Conservation (phyloP, 2,888 invertebrate species). For the Drosophila monieri region DNA sequence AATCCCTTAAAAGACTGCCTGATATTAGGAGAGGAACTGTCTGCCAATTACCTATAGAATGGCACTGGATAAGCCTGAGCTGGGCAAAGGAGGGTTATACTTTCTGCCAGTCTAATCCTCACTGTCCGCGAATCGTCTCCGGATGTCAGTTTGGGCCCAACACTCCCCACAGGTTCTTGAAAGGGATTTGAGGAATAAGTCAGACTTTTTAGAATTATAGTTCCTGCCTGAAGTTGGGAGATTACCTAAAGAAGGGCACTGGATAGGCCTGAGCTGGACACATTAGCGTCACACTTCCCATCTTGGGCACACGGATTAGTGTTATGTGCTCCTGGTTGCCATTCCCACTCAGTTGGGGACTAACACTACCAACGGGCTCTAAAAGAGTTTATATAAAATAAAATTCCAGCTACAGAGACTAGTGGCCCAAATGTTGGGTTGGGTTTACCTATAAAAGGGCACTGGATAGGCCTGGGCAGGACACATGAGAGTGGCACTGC, state of each 20-base stretch:
- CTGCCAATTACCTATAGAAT: slow-evolving; percentile 86
- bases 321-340: slow-evolving; percentile 87
- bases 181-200: slow-evolving; percentile 1
- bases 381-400: slow-evolving; percentile 7
- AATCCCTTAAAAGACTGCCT: slow-evolving; percentile 50
- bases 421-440: slow-evolving; percentile 78
- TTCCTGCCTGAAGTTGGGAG: slow-evolving; percentile 45
- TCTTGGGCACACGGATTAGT: slow-evolving; percentile 84
- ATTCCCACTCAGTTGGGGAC: slow-evolving; percentile 87
- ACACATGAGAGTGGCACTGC: slow-evolving; percentile 88
- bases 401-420: slow-evolving; percentile 63
- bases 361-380: slow-evolving; percentile 86
- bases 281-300: slow-evolving; percentile 86
- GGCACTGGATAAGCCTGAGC: slow-evolving; percentile 89
- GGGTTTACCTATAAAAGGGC: slow-evolving; percentile 88
- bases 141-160: slow-evolving; percentile 87
- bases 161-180: slow-evolving; percentile 85
- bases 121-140: slow-evolving; percentile 86
- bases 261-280: slow-evolving; percentile 91
- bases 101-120: slow-evolving; percentile 84
- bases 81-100: slow-evolving; percentile 86
- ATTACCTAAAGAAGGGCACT: slow-evolving; percentile 88
- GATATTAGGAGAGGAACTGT: slow-evolving; percentile 6
- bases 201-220: neutral
- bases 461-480: slow-evolving; percentile 91